These are phyloP conservation scores for Marisa cornuarietis DNA, from an alignment of 1,140 invertebrate species.

Conservation along the genomic window DNA sequence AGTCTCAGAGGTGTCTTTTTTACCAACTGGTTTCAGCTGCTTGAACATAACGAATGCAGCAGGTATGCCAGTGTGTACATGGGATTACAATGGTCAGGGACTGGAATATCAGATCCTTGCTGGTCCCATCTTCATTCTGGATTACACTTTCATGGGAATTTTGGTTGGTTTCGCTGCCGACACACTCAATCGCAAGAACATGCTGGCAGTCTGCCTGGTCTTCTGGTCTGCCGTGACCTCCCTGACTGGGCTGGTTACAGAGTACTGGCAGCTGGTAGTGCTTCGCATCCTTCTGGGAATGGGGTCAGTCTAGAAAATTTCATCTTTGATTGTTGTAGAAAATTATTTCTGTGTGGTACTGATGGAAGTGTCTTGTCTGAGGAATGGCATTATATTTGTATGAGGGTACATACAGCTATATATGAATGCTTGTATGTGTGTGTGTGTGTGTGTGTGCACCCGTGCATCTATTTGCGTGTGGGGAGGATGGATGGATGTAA, in stretches of 20 bases:
- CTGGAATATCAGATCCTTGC: conserved; percentile 91
- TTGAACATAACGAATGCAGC: conserved; percentile 64
- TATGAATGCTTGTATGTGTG: not conserved
- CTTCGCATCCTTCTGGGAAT: conserved; percentile 86
- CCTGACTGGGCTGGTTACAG: conserved; percentile 82
- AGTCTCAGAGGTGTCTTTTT: too few species aligned
- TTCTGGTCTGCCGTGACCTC: conserved; percentile 85
- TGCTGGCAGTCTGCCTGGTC: conserved; percentile 80
- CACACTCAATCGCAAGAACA: conserved; percentile 74
- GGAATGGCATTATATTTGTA: too few species aligned
- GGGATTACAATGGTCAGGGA: conserved; percentile 92
- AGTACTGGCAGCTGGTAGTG: conserved; percentile 90
- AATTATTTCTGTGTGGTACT: not conserved
- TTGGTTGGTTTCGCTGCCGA: conserved; percentile 87
- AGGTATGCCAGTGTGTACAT: conserved; percentile 79
- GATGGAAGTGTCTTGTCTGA: not conserved
- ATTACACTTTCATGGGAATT: conserved; percentile 88
- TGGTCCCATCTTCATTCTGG: conserved; percentile 89
- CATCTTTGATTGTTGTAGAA: not conserved
- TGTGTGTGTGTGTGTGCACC: not conserved
- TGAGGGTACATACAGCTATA: not conserved
- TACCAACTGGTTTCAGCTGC: conserved; percentile 39
- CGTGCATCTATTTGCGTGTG: not conserved
- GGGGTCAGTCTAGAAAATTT: conserved; percentile 70
- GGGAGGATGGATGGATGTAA: not conserved